Percentiles rank a stretch among this genome's conserved stretches.
Conservation (phyloP, 2,797 vertebrate species). For the Enteromius unitaeniatus region DNA sequence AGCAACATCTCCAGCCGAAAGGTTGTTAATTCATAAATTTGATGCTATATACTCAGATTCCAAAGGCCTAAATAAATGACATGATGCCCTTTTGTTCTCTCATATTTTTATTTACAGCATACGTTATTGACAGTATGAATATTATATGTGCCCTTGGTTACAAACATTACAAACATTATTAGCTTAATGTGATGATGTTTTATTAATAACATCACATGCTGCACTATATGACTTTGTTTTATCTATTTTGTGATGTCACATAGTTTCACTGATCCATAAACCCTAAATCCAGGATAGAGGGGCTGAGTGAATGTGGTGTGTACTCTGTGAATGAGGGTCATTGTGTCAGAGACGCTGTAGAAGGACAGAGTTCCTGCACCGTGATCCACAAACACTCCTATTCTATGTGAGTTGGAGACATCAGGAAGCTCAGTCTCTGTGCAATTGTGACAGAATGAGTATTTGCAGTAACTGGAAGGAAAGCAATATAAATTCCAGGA, state of each 20-base stretch:
- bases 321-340: slow-evolving; percentile 49
- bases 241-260: slow-evolving; percentile 25
- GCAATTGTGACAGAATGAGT: slow-evolving; percentile 22
- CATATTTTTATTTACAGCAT: neutral
- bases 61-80: neutral
- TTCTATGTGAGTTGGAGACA: neutral
- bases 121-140: neutral
- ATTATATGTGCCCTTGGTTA: neutral
- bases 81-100: neutral
- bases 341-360: slow-evolving; percentile 41
- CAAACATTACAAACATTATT: slow-evolving; percentile 7
- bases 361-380: neutral
- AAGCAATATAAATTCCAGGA: slow-evolving; percentile 31
- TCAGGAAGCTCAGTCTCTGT: slow-evolving; percentile 2
- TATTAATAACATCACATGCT: neutral
- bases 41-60: neutral
- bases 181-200: neutral
- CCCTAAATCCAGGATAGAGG: slow-evolving; percentile 44
- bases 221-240: neutral
- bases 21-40: neutral
- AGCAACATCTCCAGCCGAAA: neutral
- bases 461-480: slow-evolving; percentile 14
- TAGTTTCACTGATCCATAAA: slow-evolving; percentile 22
- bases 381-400: slow-evolving; percentile 53
- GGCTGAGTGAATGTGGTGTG: slow-evolving; percentile 46